Evolutionary conservation across 2,888 invertebrate genomes (phyloP).

Genomic region (Campoletis raptor): DNA sequence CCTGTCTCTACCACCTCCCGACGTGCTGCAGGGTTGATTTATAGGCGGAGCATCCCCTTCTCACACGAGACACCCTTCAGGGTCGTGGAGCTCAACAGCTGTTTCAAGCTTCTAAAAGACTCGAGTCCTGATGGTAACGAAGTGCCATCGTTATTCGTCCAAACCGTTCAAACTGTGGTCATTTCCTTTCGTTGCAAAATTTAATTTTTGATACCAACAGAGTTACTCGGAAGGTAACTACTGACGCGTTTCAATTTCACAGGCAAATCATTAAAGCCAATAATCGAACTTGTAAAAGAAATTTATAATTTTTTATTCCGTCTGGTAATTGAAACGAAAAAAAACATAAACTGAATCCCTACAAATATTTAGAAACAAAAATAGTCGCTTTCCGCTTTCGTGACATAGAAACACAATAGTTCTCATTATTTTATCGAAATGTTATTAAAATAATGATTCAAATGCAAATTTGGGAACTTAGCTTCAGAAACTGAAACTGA

Average conservation of each 20-base stretch:
- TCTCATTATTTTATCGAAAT: no score
- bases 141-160: conserved; percentile 6
- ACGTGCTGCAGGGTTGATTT: conserved; percentile 80
- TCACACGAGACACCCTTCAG: conserved; percentile 80
- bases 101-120: conserved; percentile 51
- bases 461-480: no score
- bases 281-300: neutral
- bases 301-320: neutral
- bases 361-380: no score
- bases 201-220: neutral
- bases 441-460: no score
- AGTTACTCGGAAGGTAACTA: neutral
- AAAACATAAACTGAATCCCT: neutral
- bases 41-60: conserved; percentile 83
- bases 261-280: neutral
- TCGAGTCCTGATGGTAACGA: conserved; percentile 29
- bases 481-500: no score
- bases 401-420: no score
- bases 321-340: neutral
- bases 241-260: neutral
- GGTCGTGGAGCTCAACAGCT: conserved; percentile 57
- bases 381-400: no score
- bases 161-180: neutral
- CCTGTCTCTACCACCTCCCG: conserved; percentile 77
- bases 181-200: neutral